Base-by-base conservation (phyloP, 2,888 invertebrate genomes). In the Ochropacha duplaris region DNA sequence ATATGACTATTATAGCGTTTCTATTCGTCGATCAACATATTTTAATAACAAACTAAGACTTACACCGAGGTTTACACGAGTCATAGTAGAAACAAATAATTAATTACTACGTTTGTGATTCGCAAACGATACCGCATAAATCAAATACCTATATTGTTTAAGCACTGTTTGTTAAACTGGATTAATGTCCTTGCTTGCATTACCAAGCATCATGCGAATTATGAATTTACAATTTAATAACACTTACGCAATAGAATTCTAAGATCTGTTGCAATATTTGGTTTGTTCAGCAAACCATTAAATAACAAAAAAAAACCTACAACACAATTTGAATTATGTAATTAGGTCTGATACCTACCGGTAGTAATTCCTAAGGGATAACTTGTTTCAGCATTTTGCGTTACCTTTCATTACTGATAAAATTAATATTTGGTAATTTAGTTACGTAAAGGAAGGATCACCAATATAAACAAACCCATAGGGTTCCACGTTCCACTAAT, bases 121-220 rank as follows among this genome's bases (percentile, higher is more conserved):
- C 19, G 26, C 19, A 31, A 51, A 51, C 9, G 51, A 26, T 31
- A 16, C 16, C 51, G 51, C 16, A 51, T 51, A 19, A 51, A 51
- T 51, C 28, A 31, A 16, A 51, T 6, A n/a, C n/a, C n/a, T n/a
- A 16, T 14, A 28, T 51, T 51, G 51, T 28, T 26, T 51, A 51
- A 16, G 51, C 51, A 28, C 26, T 11, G 51, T 28, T 50, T 50
- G 26, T 24, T n/a, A 26, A n/a, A 22, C 26, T 19, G 22, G 26
- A 50, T 50, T 50, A 50, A 50, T 26, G 24, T 50, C 44, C 44
- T 44, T n/a, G 50, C 24, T 26, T 50, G 50, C 24, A 50, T 50
- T 50, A 50, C 24, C n/a, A 26, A 50, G 50, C 50, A 26, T 44
- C 19, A 44, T 19, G 5, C 36, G 16, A 19, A n/a, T 44, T 19